These are phyloP conservation scores for Philonicus albiceps DNA, from an alignment of 2,888 invertebrate genomes.

Conservation along the genomic window DNA sequence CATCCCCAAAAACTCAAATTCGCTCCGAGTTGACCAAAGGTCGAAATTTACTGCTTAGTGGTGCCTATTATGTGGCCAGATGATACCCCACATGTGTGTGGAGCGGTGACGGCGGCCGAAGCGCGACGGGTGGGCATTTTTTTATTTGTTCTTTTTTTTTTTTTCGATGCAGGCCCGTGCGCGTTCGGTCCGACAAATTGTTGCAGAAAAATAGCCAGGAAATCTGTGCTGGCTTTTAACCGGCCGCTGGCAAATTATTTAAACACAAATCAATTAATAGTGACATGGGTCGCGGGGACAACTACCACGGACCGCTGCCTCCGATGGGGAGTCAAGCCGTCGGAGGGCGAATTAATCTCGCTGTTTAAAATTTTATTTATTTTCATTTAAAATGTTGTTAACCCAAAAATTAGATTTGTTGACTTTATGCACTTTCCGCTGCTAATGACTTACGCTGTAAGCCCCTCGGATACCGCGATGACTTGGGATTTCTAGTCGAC, in stretches of 20 bases:
- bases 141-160: neutral
- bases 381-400: slow-evolving; percentile 23
- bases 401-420: slow-evolving; percentile 6
- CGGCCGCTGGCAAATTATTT: slow-evolving; percentile 33
- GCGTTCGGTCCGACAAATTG: neutral
- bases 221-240: slow-evolving; percentile 30
- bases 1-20: neutral
- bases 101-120: neutral
- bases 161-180: neutral
- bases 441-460: neutral
- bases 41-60: slow-evolving; percentile 38
- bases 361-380: slow-evolving; percentile 32
- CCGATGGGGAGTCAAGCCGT: neutral
- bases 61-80: slow-evolving; percentile 36
- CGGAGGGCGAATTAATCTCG: neutral
- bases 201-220: slow-evolving; percentile 32
- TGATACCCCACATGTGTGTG: neutral
- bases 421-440: neutral
- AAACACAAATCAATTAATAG: slow-evolving; percentile 30
- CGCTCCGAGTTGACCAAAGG: slow-evolving; percentile 17
- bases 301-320: neutral
- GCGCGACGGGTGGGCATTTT: neutral
- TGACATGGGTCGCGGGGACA: neutral
- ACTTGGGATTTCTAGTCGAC: neutral
- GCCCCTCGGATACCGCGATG: neutral